These are phyloP conservation scores for Operophtera brumata DNA, from an alignment of 2,888 invertebrate genomes.

Conservation along the genomic window DNA sequence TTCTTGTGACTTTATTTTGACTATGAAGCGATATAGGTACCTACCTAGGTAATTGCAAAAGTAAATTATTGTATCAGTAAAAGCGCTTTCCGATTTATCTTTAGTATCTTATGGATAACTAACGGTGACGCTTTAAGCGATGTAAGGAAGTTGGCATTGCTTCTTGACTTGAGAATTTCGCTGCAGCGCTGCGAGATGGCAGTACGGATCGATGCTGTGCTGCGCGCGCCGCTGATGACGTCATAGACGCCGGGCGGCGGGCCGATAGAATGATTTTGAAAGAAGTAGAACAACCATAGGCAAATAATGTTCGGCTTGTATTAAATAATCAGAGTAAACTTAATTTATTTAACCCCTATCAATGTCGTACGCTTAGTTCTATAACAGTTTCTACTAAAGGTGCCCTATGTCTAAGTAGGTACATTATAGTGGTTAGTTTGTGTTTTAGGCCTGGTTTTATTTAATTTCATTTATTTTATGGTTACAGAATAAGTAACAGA, in stretches of 20 bases:
- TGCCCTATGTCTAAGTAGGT: neutral
- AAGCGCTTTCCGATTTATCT: neutral
- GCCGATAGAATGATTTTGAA: conserved; percentile 57
- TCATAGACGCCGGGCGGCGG: conserved; percentile 67
- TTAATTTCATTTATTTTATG: no score
- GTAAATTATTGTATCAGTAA: neutral
- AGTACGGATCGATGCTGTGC: conserved; percentile 63
- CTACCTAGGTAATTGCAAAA: neutral
- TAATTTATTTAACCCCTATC: neutral
- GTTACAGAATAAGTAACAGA: no score
- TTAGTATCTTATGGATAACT: neutral
- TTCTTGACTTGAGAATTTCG: conserved; percentile 41
- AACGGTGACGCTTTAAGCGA: conserved; percentile 13
- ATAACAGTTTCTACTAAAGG: no score
- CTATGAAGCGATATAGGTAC: neutral
- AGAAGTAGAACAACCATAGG: conserved; percentile 27
- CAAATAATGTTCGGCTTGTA: conserved; percentile 13
- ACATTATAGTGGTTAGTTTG: neutral
- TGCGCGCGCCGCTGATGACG: conserved; percentile 76
- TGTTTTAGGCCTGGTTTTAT: neutral
- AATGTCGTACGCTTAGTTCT: no score
- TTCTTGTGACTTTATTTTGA: neutral
- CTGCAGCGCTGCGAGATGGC: conserved; percentile 61
- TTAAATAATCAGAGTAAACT: neutral
- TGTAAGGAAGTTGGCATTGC: conserved; percentile 13